Evolutionary conservation across 2,888 invertebrate genomes (phyloP), one percentile per base, ranked within the genome.

Genomic region (Coenonympha glycerion): DNA sequence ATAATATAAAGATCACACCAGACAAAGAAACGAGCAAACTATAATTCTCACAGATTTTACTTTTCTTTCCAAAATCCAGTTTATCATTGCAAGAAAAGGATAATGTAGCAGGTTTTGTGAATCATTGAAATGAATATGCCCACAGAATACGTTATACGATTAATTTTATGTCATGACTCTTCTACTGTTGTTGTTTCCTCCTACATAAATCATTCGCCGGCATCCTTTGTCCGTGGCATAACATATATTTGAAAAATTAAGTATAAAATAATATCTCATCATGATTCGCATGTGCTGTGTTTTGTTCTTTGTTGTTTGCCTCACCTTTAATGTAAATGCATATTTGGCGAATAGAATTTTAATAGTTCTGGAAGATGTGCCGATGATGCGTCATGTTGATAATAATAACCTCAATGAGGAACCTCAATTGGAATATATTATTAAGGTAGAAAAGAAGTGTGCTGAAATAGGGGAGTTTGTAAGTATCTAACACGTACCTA

Each of bases 381-480:
- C 22, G 16, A 9, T 6, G 6, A 5, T 22, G 15, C 21, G 9
- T 2, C 15, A 34, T 24, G n/a, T 34, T 9, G 34, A 47, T 34
- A 24, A 33, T 18, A 41, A 11, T 18, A 30, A 41, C 30, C 4
- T 39, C 22, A 39, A 13, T 22, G 22, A 30, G 3, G 16, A 41
- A 36, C 16, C 16, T 30, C 36, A 24, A 8, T 31, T 30, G 8
- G 24, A 45, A 34, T 22, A 39, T 8, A 19, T 36, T 44, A 37
- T 30, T 6, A 41, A 16, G 9, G 30, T 18, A 22, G 13, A 37
- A 9, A 42, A 47, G 24, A 41, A 47, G 21, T 52, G 52, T 19
- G 47, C 52, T 2, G 37, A 42, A 42, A 47, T 52, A n/a, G 52
- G 52, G 31, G 41, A 52, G 34, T 45, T 45, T n/a, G 45, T 45